Conservation (phyloP, 1,140 invertebrate species). For the Drosophila pseudoobscura region DNA sequence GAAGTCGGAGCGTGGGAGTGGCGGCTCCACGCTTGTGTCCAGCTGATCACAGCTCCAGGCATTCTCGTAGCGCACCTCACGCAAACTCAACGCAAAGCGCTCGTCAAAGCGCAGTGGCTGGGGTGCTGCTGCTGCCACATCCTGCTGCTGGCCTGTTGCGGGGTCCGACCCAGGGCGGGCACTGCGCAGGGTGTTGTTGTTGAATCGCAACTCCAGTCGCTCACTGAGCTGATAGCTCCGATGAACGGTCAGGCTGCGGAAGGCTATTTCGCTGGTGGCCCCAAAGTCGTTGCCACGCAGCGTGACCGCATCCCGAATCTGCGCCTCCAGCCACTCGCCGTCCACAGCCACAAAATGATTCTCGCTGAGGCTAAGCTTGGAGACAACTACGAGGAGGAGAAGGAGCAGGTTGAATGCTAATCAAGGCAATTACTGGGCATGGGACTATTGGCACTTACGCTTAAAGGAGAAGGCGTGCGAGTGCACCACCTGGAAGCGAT, state of each 20-base stretch:
- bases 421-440: too few relatives aligned
- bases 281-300: conserved; percentile 73
- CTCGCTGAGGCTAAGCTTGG: conserved; percentile 67
- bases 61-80: conserved; percentile 64
- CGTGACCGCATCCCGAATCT: conserved; percentile 60
- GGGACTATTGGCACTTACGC: conserved; percentile 44
- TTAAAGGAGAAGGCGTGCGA: conserved; percentile 85
- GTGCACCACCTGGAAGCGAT: conserved; percentile 84
- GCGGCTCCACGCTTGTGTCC: conserved; percentile 59
- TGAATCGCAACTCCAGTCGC: conserved; percentile 72
- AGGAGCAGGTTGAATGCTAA: too few relatives aligned
- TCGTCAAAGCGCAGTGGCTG: conserved; percentile 61
- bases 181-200: conserved; percentile 71
- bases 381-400: conserved; percentile 50
- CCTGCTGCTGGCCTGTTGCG: background rate
- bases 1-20: conserved; percentile 60
- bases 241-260: conserved; percentile 67
- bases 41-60: conserved; percentile 62
- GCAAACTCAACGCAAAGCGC: conserved; percentile 64
- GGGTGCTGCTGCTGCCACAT: conserved; percentile 5
- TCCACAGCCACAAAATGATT: conserved; percentile 69
- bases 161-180: conserved; percentile 12
- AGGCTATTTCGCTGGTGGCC: conserved; percentile 70
- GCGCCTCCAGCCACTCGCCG: conserved; percentile 73
- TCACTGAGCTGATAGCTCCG: conserved; percentile 72